phyloP scores from a whole-genome alignment of 2,888 invertebrate species.

The Calameuta idolon region DNA sequence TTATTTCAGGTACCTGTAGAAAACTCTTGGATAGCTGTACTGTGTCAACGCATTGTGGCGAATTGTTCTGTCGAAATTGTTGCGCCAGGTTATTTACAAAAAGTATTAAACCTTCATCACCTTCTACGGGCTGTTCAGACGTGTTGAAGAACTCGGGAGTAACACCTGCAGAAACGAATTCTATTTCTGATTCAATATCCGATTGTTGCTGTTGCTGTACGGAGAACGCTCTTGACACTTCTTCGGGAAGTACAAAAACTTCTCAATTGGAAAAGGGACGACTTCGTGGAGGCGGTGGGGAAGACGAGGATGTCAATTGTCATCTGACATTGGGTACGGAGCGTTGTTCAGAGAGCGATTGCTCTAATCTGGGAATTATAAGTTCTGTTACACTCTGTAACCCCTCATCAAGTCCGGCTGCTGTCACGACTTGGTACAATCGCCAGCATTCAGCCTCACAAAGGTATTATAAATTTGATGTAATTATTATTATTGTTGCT shows the following conservation, averaged over 20 bases:
- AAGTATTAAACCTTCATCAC: slow-evolving; percentile 16
- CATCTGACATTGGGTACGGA: slow-evolving; percentile 22
- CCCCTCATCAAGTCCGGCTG: slow-evolving; percentile 28
- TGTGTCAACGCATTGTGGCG: slow-evolving; percentile 52
- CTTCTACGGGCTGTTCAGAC: background rate
- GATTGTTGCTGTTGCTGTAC: slow-evolving; percentile 29
- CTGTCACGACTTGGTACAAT: slow-evolving; percentile 43
- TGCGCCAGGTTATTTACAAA: slow-evolving; percentile 38
- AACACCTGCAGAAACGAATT: slow-evolving; percentile 6
- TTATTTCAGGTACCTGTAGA: slow-evolving; percentile 57
- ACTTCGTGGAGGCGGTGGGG: slow-evolving; percentile 42
- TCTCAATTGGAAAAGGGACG: slow-evolving; percentile 30
- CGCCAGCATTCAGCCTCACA: slow-evolving; percentile 26
- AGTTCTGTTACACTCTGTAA: slow-evolving; percentile 29
- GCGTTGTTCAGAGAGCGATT: slow-evolving; percentile 29
- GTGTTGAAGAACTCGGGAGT: background rate
- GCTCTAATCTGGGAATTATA: slow-evolving; percentile 25
- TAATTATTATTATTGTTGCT: background rate
- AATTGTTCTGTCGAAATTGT: slow-evolving; percentile 61
- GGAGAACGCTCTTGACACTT: slow-evolving; percentile 12
- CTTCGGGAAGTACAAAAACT: slow-evolving; percentile 8
- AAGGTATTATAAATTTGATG: slow-evolving; percentile 5
- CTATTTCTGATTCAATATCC: slow-evolving; percentile 29
- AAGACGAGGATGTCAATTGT: slow-evolving; percentile 21
- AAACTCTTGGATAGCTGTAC: slow-evolving; percentile 57